Conservation (phyloP, 2,113 vertebrate species). For the Cepphus grylle region DNA sequence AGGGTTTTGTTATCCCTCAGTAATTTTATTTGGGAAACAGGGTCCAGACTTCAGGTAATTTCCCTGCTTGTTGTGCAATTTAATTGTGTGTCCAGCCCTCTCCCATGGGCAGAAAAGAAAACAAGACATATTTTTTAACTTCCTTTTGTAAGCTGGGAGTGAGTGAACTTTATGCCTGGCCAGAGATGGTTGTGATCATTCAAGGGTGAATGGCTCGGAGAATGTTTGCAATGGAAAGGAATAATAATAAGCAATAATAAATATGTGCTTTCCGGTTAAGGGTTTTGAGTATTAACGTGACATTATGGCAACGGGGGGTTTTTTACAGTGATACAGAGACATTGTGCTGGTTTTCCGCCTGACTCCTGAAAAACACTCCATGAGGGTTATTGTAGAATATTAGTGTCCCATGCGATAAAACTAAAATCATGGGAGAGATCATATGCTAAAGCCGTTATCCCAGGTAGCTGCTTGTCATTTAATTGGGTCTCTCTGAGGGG, state of each 20-base stretch:
- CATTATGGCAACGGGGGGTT: rapidly evolving
- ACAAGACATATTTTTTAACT: background rate
- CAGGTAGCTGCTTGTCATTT: background rate
- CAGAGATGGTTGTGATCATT: background rate
- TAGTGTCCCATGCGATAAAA: background rate
- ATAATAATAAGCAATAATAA: background rate
- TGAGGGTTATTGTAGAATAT: no score
- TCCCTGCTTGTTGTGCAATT: background rate
- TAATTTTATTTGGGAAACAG: background rate
- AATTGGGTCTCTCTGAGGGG: background rate
- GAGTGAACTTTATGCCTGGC: background rate
- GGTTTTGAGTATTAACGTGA: background rate
- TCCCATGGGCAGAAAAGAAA: background rate
- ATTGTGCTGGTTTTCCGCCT: background rate
- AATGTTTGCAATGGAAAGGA: background rate
- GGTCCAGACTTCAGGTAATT: slow-evolving; percentile 24
- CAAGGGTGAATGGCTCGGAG: background rate
- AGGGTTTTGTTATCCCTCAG: background rate
- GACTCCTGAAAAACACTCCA: background rate
- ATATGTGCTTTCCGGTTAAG: background rate
- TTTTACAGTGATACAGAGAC: background rate
- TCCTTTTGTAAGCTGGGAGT: background rate
- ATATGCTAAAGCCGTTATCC: background rate
- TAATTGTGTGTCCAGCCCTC: background rate
- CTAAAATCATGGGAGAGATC: background rate